Percentiles rank a stretch among this genome's conserved stretches.
Conservation (phyloP, 2,888 invertebrate genomes). For the Drosophila vallismaia region DNA sequence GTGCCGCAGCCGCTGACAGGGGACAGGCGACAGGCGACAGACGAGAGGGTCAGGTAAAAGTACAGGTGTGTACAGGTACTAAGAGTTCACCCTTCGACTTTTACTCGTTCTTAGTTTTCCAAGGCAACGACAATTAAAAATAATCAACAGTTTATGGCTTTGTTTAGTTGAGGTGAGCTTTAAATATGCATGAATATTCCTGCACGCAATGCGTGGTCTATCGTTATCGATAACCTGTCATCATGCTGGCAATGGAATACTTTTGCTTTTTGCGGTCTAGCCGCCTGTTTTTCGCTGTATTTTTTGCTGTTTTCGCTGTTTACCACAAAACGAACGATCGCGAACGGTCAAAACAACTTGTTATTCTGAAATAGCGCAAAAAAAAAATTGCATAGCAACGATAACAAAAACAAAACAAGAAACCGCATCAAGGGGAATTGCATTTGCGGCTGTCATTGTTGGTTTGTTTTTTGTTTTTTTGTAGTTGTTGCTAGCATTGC, state of each 20-base stretch:
- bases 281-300: slow-evolving; percentile 51
- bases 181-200: slow-evolving; percentile 44
- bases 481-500: slow-evolving; percentile 48
- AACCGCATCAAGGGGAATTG: slow-evolving; percentile 49
- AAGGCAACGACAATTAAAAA: slow-evolving; percentile 62
- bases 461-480: slow-evolving; percentile 18
- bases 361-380: slow-evolving; percentile 56
- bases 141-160: slow-evolving; percentile 49
- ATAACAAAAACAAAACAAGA: slow-evolving; percentile 34
- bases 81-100: neutral
- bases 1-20: slow-evolving; percentile 50
- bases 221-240: slow-evolving; percentile 52
- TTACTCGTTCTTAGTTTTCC: slow-evolving; percentile 45
- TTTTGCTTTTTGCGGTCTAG: slow-evolving; percentile 26
- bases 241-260: slow-evolving; percentile 67
- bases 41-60: slow-evolving; percentile 29
- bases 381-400: slow-evolving; percentile 38
- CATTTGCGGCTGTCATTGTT: slow-evolving; percentile 22
- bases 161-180: slow-evolving; percentile 47
- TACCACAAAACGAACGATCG: slow-evolving; percentile 51
- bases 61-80: slow-evolving; percentile 53
- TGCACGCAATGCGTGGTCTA: slow-evolving; percentile 55
- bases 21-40: slow-evolving; percentile 2
- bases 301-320: slow-evolving; percentile 64
- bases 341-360: slow-evolving; percentile 74